Evolutionary conservation across 2,113 vertebrate species (phyloP), one percentile per base, ranked within the genome.

Genomic region (Malaclemys terrapin): DNA sequence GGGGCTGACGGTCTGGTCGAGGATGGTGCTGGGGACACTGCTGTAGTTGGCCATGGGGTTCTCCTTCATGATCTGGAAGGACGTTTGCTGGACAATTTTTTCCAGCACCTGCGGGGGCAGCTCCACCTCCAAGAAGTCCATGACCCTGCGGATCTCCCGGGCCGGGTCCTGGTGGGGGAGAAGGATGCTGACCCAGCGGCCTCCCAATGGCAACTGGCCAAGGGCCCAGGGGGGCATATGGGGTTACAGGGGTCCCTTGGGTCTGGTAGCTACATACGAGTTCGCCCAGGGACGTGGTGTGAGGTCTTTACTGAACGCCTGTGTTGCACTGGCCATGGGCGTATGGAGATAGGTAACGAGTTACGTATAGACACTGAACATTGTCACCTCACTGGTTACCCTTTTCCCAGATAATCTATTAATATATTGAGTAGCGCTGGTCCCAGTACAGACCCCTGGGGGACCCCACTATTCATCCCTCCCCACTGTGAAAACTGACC

Each of bases 1-100:
- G 22, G 56, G n/a, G 6, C 86, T 84, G 72, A 82, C 8, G 14
- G 52, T 72, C 31, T 93, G 91, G 62, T 65, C 62, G 3, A 65
- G 3, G 62, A 93, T 31, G 45, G 19, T 20, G 4, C 54, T 12
- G 6, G 91, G 87, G 10, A 93, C 1, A 38, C 29, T 65, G 29
- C 62, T 65, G 6, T 65, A 65, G 62, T 65, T 65, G 62, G 62
- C 31, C 62, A 65, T 65, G 62, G 1, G 98, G 98, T 88, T 98
- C 98, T 22, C 98, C 92, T 98, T 99, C 98, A 98, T 98, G 52
- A 69, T 97, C 62, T 98, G 92, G 76, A 99, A 99, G 19, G 98
- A 98, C 0, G 98, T 98, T 90, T 98, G 97, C 91, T 98, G 94
- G 78, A 97, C 97, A 17, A 98, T 98, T 31, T 81, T 95, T 79